Percentiles rank a stretch among this genome's conserved stretches.
These are phyloP conservation scores for Typhlichthys eigenmanni DNA, from an alignment of 2,797 vertebrate genomes.

Conservation along the genomic window DNA sequence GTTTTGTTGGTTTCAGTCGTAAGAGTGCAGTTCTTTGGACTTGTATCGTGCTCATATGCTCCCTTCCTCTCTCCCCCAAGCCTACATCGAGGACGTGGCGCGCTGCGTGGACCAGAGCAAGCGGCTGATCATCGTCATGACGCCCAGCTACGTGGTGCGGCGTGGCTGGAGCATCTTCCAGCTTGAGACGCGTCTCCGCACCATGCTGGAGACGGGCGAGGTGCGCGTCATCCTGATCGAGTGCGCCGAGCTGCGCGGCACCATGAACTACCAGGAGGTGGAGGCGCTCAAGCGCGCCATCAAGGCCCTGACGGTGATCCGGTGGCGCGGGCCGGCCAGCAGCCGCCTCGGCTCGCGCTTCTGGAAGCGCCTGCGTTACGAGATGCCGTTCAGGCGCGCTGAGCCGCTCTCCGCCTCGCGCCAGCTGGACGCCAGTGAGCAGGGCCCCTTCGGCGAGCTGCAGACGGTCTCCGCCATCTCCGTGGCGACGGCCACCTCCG, in stretches of 20 bases:
- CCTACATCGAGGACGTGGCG: slow-evolving; percentile 98
- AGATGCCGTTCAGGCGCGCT: slow-evolving; percentile 98
- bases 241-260: slow-evolving; percentile 94
- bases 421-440: slow-evolving; percentile 95
- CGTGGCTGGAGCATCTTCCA: slow-evolving; percentile 99
- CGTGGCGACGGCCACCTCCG: slow-evolving; percentile 95
- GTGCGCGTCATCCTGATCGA: slow-evolving; percentile 99
- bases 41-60: not conserved
- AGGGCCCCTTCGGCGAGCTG: slow-evolving; percentile 95
- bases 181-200: slow-evolving; percentile 96
- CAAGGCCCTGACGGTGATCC: slow-evolving; percentile 96
- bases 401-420: slow-evolving; percentile 89
- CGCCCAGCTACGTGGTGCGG: slow-evolving; percentile 95
- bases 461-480: slow-evolving; percentile 97
- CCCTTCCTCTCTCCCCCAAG: slow-evolving; percentile 60
- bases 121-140: slow-evolving; percentile 97
- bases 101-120: slow-evolving; percentile 99
- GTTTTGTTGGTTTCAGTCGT: not conserved
- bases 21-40: not conserved
- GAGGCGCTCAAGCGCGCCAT: slow-evolving; percentile 98
- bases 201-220: slow-evolving; percentile 95
- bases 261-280: slow-evolving; percentile 99
- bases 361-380: slow-evolving; percentile 98
- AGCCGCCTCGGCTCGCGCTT: slow-evolving; percentile 98
- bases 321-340: slow-evolving; percentile 95